Evolutionary conservation across 2,888 invertebrate genomes (phyloP), one percentile per base, ranked within the genome.

Genomic region (Clusia tigrina): DNA sequence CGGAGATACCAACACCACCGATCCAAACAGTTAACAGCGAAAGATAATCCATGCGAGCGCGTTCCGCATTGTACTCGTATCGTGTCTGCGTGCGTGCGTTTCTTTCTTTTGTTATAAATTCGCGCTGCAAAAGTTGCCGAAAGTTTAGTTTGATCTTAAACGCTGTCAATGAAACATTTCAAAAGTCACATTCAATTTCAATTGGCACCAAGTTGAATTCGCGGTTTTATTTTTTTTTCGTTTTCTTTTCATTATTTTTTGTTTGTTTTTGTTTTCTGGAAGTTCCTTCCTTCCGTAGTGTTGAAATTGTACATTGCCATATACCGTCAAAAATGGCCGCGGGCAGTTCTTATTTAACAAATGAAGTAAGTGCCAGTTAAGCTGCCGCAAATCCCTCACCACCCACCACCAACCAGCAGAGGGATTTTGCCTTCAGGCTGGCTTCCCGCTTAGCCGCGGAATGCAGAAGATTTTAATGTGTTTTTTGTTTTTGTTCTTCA

Each of bases 351-450:
- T 15, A 42, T 18, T 52, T 62, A 53, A 62, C 62, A 17, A 62
- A 62, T 26, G 62, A 62, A 62, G 62, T 62, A 58, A 62, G 62
- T 62, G 22, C 6, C 2, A 42, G n/a, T 12, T n/a, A 42, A 42
- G n/a, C 9, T n/a, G 42, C 42, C 32, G 32, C n/a, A n/a, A n/a
- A n/a, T n/a, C n/a, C n/a, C n/a, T n/a, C n/a, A n/a, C n/a, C n/a
- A n/a, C n/a, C n/a, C n/a, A n/a, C n/a, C n/a, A n/a, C n/a, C n/a
- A n/a, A n/a, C n/a, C n/a, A n/a, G n/a, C n/a, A n/a, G n/a, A n/a
- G n/a, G n/a, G n/a, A n/a, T n/a, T n/a, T n/a, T n/a, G n/a, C n/a
- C n/a, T n/a, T n/a, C n/a, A n/a, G n/a, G n/a, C n/a, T n/a, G n/a
- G n/a, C n/a, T n/a, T n/a, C n/a, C n/a, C n/a, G n/a, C n/a, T n/a